phyloP scores from a whole-genome alignment of 2,797 vertebrate species.

The Anomalospiza imberbis region DNA sequence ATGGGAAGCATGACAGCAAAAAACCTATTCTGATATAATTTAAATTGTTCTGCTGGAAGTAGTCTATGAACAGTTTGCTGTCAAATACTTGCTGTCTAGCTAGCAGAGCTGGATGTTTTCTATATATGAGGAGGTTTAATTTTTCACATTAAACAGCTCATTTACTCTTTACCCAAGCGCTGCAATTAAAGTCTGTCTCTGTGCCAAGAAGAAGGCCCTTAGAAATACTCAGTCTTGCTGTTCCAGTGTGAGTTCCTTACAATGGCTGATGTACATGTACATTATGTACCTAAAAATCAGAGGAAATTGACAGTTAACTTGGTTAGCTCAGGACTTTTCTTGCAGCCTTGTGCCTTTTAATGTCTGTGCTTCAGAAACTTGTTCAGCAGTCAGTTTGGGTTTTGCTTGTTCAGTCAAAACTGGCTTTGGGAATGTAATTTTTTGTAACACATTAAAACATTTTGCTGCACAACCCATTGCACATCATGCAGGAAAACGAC shows the following conservation, averaged over 20 bases:
- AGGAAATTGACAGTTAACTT: background rate
- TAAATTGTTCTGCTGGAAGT: background rate
- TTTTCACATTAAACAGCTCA: background rate
- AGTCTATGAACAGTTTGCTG: background rate
- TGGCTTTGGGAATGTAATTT: background rate
- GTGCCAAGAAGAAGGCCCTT: background rate
- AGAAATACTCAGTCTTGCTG: background rate
- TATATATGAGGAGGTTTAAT: background rate
- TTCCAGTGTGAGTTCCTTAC: background rate
- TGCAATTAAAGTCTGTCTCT: background rate
- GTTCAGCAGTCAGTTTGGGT: background rate
- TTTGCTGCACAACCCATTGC: background rate
- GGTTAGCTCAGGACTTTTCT: background rate
- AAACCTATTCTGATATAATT: background rate
- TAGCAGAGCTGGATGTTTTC: background rate
- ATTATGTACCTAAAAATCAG: background rate
- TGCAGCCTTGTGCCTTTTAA: background rate
- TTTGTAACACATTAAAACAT: background rate
- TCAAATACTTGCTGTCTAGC: background rate
- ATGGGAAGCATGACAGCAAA: conserved; percentile 23
- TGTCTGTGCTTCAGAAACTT: background rate
- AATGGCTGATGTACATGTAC: background rate
- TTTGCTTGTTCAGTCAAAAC: background rate
- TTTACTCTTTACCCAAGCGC: background rate
- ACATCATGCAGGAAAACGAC: background rate